Evolutionary conservation across 1,140 invertebrate genomes (phyloP).

Genomic region (Polyergus mexicanus): DNA sequence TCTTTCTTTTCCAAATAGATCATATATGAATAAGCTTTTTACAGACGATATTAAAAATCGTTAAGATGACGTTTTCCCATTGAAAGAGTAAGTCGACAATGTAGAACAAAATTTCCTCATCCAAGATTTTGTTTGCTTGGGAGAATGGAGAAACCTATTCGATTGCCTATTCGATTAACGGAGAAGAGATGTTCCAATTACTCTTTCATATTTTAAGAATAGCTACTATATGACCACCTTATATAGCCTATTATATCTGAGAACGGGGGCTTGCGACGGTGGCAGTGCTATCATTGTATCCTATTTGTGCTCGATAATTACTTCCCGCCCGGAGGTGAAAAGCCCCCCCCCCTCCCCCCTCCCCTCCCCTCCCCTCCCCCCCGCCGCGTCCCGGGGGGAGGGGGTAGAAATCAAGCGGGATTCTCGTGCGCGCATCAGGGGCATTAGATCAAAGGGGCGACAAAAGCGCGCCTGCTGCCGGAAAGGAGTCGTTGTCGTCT

Average conservation of each 20-base stretch:
- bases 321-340: slow-evolving; percentile 13
- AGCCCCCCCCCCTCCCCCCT: too few relatives aligned
- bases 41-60: background rate
- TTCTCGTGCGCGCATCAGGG: slow-evolving; percentile 41
- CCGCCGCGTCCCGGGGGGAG: too few relatives aligned
- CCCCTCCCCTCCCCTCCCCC: too few relatives aligned
- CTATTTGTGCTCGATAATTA: slow-evolving; percentile 53
- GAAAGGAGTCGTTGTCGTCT: slow-evolving; percentile 26
- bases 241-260: background rate
- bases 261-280: background rate
- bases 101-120: background rate
- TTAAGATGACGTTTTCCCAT: background rate
- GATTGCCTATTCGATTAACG: background rate
- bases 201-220: background rate
- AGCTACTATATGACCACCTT: background rate
- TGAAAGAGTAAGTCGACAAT: background rate
- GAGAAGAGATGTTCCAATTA: background rate
- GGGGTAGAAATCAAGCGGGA: slow-evolving; percentile 57
- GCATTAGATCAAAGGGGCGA: slow-evolving; percentile 65
- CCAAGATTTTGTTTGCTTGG: background rate
- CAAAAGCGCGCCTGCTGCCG: slow-evolving; percentile 35
- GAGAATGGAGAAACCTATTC: slow-evolving; percentile 6
- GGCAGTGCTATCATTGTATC: background rate
- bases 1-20: background rate
- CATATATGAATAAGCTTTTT: background rate